Percentiles rank a stretch among this genome's conserved stretches.
These are phyloP conservation scores for Mergus octosetaceus DNA, from an alignment of 2,797 vertebrate genomes.

Conservation along the genomic window DNA sequence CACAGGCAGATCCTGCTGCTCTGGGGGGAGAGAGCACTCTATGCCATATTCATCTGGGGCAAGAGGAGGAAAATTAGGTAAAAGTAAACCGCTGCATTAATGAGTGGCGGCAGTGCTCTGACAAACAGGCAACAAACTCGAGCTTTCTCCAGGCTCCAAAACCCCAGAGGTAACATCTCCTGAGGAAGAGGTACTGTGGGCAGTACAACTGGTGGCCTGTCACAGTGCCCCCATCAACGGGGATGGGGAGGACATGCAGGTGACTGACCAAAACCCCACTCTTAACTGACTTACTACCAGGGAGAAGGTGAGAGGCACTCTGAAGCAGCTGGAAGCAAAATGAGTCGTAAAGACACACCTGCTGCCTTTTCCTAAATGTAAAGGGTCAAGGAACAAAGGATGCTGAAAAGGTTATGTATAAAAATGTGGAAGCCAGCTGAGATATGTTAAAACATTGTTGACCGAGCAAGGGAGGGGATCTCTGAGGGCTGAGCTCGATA, in stretches of 20 bases:
- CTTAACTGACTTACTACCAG: neutral
- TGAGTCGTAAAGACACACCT: neutral
- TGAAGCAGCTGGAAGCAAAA: neutral
- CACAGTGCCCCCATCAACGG: neutral
- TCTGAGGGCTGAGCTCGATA: neutral
- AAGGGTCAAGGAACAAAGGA: neutral
- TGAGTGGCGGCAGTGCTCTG: neutral
- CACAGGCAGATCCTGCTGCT: neutral
- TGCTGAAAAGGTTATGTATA: neutral
- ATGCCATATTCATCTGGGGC: neutral
- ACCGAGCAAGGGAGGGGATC: neutral
- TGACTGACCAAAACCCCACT: fast-evolving
- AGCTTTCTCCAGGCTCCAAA: neutral
- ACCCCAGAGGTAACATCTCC: neutral
- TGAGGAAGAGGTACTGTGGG: neutral
- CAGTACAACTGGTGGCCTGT: neutral
- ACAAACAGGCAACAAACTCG: neutral
- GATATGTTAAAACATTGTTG: neutral
- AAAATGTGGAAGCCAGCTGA: neutral
- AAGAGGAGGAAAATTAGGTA: neutral
- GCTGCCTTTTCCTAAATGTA: neutral
- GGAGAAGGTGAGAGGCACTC: neutral
- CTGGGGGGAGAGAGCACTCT: neutral
- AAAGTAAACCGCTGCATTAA: neutral
- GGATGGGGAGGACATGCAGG: fast-evolving